phyloP scores from a whole-genome alignment of 2,888 invertebrate genomes.

The Marronus borbonicus region DNA sequence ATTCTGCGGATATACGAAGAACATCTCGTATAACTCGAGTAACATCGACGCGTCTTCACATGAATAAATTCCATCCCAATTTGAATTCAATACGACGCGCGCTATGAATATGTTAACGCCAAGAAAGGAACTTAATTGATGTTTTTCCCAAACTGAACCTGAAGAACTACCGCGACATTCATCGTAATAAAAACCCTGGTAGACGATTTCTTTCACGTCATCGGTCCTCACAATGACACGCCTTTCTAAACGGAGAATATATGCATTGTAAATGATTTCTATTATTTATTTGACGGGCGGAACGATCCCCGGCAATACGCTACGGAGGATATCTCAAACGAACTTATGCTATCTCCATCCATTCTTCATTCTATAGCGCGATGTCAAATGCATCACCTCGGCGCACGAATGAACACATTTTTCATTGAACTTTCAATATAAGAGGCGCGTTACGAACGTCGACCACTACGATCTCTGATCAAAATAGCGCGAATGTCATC shows the following conservation, averaged over 20 bases:
- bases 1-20: too few species aligned
- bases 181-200: background rate
- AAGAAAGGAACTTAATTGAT: slow-evolving; percentile 20
- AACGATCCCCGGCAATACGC: slow-evolving; percentile 26
- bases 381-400: slow-evolving; percentile 18
- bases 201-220: slow-evolving; percentile 9
- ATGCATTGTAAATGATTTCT: slow-evolving; percentile 38
- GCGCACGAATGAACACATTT: slow-evolving; percentile 22
- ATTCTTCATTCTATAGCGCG: slow-evolving; percentile 7
- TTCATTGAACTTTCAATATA: slow-evolving; percentile 22
- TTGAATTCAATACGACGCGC: slow-evolving; percentile 7
- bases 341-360: slow-evolving; percentile 25
- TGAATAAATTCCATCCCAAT: background rate
- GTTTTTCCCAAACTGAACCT: background rate
- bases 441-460: background rate
- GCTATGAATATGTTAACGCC: background rate
- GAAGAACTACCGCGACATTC: slow-evolving; percentile 25
- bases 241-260: slow-evolving; percentile 25
- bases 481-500: background rate
- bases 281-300: slow-evolving; percentile 38
- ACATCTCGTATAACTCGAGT: background rate
- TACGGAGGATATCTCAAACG: background rate
- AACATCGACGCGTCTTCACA: background rate
- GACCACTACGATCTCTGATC: background rate
- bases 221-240: background rate